Evolutionary conservation across 1,140 invertebrate genomes (phyloP).

Genomic region (Cydia strobilella): DNA sequence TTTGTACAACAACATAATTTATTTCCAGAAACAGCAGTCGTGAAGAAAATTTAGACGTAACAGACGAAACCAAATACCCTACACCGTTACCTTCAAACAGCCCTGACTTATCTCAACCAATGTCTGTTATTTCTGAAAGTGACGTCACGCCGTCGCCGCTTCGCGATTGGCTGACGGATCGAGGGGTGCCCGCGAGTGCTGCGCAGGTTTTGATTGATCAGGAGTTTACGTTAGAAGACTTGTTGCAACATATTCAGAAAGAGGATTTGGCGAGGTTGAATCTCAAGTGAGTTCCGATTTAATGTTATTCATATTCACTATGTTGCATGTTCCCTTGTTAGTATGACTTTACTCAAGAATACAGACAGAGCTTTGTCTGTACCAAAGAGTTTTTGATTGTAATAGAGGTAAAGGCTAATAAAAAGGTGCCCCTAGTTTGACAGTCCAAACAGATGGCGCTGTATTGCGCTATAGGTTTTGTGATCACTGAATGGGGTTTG

Average conservation of each 20-base stretch:
- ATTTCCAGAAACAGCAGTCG: constrained; percentile 6
- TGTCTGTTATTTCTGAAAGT: not conserved
- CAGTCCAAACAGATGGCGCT: too few species aligned
- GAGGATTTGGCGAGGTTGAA: constrained; percentile 68
- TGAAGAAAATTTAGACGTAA: constrained; percentile 3
- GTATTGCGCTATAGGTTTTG: too few species aligned
- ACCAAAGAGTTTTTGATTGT: too few species aligned
- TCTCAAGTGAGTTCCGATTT: constrained; percentile 55
- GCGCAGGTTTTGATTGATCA: constrained; percentile 51
- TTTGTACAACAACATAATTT: not conserved
- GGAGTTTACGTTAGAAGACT: constrained; percentile 59
- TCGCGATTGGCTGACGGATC: constrained; percentile 52
- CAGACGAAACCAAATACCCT: constrained; percentile 3
- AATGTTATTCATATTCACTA: not conserved
- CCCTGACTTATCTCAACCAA: constrained; percentile 16
- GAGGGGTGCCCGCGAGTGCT: constrained; percentile 51
- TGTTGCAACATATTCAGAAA: constrained; percentile 65
- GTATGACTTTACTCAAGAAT: too few species aligned
- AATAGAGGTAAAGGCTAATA: too few species aligned
- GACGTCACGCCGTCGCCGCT: constrained; percentile 35
- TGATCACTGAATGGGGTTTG: too few species aligned
- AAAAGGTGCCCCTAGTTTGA: too few species aligned
- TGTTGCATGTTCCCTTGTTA: not conserved
- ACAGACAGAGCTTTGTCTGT: too few species aligned
- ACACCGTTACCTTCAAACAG: constrained; percentile 18